Conservation (phyloP, 1,140 invertebrate genomes). For the Berghia stephanieae region DNA sequence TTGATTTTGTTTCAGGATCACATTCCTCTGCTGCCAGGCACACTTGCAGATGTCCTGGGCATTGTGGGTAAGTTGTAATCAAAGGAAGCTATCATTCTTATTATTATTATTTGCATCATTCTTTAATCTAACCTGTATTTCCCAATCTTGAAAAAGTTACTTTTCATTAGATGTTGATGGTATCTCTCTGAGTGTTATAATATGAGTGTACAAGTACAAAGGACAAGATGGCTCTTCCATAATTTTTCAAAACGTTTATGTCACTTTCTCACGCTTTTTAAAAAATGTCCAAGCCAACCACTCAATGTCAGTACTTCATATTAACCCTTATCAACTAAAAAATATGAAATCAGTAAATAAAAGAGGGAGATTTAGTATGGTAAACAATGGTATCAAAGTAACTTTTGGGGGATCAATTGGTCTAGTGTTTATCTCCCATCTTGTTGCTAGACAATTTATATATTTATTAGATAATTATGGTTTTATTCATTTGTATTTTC, state of each 20-base stretch:
- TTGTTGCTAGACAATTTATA: no score
- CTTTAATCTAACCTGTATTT: background rate
- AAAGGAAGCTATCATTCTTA: background rate
- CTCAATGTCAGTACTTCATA: no score
- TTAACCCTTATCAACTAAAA: no score
- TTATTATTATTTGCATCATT: background rate
- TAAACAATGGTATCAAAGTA: no score
- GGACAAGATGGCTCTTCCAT: constrained; percentile 1
- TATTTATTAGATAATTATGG: no score
- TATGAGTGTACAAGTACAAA: background rate
- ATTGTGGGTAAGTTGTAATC: constrained; percentile 58
- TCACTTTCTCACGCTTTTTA: no score
- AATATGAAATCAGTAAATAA: no score
- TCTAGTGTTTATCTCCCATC: no score
- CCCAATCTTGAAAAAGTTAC: background rate
- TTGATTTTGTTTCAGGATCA: constrained; percentile 52
- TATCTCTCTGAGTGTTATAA: background rate
- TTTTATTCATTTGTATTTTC: no score
- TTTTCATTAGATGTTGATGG: background rate
- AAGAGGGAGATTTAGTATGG: no score
- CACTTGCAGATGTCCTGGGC: constrained; percentile 61
- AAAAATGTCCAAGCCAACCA: no score
- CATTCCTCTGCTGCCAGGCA: constrained; percentile 53
- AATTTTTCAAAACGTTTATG: background rate
- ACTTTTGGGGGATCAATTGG: no score